Evolutionary conservation across 37 sponge, comb jelly and placozoan species (phyloP).

Genomic region (Chondrilla cf. caribensis): DNA sequence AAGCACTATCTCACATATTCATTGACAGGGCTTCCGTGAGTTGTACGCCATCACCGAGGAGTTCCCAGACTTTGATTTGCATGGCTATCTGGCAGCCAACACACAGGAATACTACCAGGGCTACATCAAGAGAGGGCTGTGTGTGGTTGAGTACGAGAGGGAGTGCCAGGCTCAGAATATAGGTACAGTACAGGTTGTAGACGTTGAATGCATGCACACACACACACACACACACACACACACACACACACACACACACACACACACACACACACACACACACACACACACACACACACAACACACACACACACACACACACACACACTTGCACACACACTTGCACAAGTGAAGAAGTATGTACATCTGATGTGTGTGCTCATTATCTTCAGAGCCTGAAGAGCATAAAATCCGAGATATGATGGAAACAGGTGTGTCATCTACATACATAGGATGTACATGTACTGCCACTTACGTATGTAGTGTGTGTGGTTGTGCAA

Average conservation of each 20-base stretch:
- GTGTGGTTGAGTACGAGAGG: constrained; percentile 20
- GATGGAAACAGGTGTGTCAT: too few relatives aligned
- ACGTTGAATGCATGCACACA: not conserved
- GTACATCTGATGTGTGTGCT: not conserved
- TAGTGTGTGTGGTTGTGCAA: too few relatives aligned
- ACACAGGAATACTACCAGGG: constrained; percentile 26
- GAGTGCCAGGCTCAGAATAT: not conserved
- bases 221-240: not conserved
- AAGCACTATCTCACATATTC: not conserved
- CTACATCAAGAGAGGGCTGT: constrained; percentile 46
- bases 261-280: too few relatives aligned
- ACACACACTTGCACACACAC: not conserved
- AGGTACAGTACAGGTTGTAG: not conserved
- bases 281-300: too few relatives aligned
- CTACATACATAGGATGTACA: too few relatives aligned
- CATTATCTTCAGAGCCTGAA: too few relatives aligned
- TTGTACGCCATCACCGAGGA: constrained; percentile 46
- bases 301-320: too few relatives aligned
- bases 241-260: not conserved
- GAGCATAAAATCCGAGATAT: too few relatives aligned
- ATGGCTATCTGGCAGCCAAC: constrained; percentile 8
- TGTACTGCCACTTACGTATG: too few relatives aligned
- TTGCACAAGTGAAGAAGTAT: not conserved
- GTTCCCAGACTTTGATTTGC: constrained; percentile 39
- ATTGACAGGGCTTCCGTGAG: constrained; percentile 49